Conservation (phyloP, 2,888 invertebrate genomes). For the Morinoia aosen region DNA sequence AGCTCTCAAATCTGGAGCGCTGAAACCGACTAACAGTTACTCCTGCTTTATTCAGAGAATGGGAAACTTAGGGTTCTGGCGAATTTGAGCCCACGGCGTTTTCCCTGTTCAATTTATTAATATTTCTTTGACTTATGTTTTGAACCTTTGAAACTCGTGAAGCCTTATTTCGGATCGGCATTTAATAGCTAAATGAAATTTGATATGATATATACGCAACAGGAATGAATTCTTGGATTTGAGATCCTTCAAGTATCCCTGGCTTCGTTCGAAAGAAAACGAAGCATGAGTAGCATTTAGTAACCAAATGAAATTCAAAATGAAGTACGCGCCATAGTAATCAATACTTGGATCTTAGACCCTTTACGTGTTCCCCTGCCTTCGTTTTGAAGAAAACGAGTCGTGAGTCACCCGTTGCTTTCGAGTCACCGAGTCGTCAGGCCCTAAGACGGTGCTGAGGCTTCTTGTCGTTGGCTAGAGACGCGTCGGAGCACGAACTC, state of each 20-base stretch:
- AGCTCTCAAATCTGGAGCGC: not conserved
- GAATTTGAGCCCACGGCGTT: too few species aligned
- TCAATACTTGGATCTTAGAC: not conserved
- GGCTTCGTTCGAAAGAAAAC: not conserved
- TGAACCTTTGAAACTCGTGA: not conserved
- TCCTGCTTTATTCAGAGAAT: not conserved
- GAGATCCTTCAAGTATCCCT: not conserved
- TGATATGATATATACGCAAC: too few species aligned
- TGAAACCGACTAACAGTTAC: not conserved
- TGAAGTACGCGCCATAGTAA: too few species aligned
- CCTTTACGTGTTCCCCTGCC: not conserved
- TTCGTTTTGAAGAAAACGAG: not conserved
- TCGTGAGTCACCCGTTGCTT: not conserved
- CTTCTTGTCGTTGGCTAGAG: not conserved
- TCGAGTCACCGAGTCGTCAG: not conserved
- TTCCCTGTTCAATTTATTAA: too few species aligned
- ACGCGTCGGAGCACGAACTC: not conserved
- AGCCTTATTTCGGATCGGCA: too few species aligned
- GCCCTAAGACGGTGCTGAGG: not conserved
- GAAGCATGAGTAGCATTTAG: not conserved
- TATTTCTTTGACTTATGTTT: not conserved
- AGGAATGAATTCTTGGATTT: not conserved
- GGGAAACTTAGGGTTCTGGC: too few species aligned
- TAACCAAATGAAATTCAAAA: too few species aligned
- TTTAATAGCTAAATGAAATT: too few species aligned